Base-by-base conservation (phyloP, 2,797 vertebrate genomes). In the Emys orbicularis region DNA sequence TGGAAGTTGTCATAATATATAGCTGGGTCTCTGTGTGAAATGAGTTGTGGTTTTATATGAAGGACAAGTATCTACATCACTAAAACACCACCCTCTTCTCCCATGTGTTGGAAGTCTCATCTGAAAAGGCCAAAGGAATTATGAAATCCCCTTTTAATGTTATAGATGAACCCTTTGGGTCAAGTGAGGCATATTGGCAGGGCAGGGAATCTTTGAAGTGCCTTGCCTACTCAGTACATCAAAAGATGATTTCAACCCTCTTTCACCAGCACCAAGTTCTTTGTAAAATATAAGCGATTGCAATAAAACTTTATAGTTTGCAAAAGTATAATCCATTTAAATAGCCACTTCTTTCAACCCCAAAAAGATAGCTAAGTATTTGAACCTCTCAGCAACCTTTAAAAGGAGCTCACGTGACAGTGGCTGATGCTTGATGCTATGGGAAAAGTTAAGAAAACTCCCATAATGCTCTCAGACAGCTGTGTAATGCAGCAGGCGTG, bases 31-130 rank as follows among this genome's bases (percentile, higher is more conserved):
- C 25, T 76, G 74, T 13, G 12, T 76, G 41, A 76, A 16, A 47
- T 47, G 74, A 13, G 11, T 16, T 76, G 13, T 47, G 23, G 5
- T 47, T 76, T 47, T 47, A 76, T 47, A 76, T 29, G 25, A 25
- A 44, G 41, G 41, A 77, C 74, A 77, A 94, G 6, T 15, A 37
- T 94, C 80, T 95, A 88, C 0, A 0, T 86, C 91, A 95, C 87
- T 88, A 86, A 90, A 90, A 74, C 85, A n/a, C 34, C 76, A 82
- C 77, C 94, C 82, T 88, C 49, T 34, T 90, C 23, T 96, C 77
- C 80, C 0, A 0, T 59, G 6, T 86, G 44, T 47, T 65, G 53
- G n/a, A 89, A 81, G 7, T 47, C 52, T 94, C 91, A 2, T 0
- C 50, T 44, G 18, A 2, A 1, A 12, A 27, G 27, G 13, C 50